These are phyloP conservation scores for Apodemus speciosus DNA, from an alignment of 2,113 vertebrate genomes.

Conservation along the genomic window DNA sequence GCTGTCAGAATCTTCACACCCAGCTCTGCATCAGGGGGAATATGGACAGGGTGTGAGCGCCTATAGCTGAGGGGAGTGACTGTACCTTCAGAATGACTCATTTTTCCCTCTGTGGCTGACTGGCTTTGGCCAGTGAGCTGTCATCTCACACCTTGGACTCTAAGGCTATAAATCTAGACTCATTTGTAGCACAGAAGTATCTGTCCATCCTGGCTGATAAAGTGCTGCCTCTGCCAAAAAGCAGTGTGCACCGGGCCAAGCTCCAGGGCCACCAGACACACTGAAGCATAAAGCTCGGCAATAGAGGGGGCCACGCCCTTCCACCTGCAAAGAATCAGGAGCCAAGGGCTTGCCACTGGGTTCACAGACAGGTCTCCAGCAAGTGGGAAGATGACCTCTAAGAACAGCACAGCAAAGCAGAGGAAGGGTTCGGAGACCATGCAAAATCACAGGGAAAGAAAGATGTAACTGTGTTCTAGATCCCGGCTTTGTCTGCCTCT, in stretches of 20 bases:
- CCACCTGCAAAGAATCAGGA: background rate
- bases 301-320: background rate
- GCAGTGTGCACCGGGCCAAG: background rate
- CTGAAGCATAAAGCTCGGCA: background rate
- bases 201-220: background rate
- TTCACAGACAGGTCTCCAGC: background rate
- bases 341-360: background rate
- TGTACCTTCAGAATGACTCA: fast-evolving
- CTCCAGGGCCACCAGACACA: constrained; percentile 14
- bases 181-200: constrained; percentile 47
- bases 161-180: constrained; percentile 41
- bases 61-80: background rate
- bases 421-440: fast-evolving
- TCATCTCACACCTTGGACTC: constrained; percentile 23
- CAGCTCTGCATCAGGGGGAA: background rate
- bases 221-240: constrained; percentile 12
- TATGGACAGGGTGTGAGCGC: background rate
- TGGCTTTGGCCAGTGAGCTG: background rate
- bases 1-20: background rate
- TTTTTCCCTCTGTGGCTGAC: background rate
- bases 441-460: background rate
- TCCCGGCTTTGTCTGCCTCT: background rate
- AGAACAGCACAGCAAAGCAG: background rate
- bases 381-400: background rate
- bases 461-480: background rate